Base-by-base conservation (phyloP, 2,888 invertebrate species). In the Drosophila bunnanda region DNA sequence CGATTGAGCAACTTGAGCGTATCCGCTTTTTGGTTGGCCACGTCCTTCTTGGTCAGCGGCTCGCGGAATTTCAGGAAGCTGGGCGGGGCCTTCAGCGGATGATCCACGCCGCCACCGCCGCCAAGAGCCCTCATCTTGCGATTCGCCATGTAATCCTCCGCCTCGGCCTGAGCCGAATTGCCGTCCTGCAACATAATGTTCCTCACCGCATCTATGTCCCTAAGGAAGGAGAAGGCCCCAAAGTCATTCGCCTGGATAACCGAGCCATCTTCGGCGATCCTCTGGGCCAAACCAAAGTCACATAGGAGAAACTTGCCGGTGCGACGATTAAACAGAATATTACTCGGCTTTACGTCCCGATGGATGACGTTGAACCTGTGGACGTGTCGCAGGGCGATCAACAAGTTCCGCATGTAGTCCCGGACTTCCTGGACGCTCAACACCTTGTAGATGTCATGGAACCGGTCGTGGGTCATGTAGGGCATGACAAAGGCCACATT, bases 401-500 rank as follows among this genome's bases (percentile, higher is more conserved):
- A 92, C 71, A 98, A 92, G 88, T 97, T 97, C 87, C 94, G 94
- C 94, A 98, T 95, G 92, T 98, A 98, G 58, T 94, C 93, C 76
- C 94, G 94, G 39, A 96, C 93, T 92, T 98, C 98, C 43, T 90
- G 90, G 2, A 94, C 93, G 73, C 93, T 94, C 95, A 96, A 95
- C 65, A 94, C 93, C 30, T 93, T 93, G 61, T 96, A 94, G 89
- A 96, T 96, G 84, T 97, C 96, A 95, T 97, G 93, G 52, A 93
- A 97, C 82, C 94, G 95, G 86, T 95, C 95, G 91, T 98, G 97
- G 75, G 95, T 95, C 93, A 97, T 95, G 90, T 96, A 97, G 2
- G 97, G 97, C 98, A 98, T 97, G 44, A 97, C 94, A 91, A 98
- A 96, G 62, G 96, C 96, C 75, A 97, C 95, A 64, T 96, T 96